Percentiles rank a stretch among this genome's conserved stretches.
Conservation (phyloP, 2,888 invertebrate species). For the Drosophila yooni region DNA sequence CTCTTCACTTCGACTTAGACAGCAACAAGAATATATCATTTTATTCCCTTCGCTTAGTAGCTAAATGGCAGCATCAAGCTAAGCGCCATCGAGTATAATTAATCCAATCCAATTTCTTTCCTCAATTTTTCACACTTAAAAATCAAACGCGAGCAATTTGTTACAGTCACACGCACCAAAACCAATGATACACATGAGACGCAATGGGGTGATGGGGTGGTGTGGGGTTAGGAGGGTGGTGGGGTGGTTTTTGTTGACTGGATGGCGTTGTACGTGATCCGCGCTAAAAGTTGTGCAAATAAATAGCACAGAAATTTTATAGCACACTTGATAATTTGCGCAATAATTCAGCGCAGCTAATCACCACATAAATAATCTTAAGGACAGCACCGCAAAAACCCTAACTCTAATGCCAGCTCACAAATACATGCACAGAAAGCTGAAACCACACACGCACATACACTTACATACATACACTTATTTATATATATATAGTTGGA, state of each 20-base stretch:
- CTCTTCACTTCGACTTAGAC: not conserved
- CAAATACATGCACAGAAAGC: constrained; percentile 8
- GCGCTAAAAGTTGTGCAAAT: constrained; percentile 65
- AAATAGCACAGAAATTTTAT: constrained; percentile 78
- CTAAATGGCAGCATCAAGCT: constrained; percentile 10
- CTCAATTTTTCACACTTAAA: constrained; percentile 59
- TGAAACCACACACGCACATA: constrained; percentile 8
- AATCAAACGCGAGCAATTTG: constrained; percentile 70
- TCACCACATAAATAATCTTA: constrained; percentile 83
- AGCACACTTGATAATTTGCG: constrained; percentile 82
- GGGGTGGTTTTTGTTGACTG: not conserved
- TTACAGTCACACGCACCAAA: constrained; percentile 54
- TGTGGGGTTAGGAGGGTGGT: not conserved
- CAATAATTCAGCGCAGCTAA: constrained; percentile 82
- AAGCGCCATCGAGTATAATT: constrained; percentile 48
- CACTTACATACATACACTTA: constrained; percentile 5
- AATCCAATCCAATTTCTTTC: constrained; percentile 53
- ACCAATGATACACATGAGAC: constrained; percentile 67
- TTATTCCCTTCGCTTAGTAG: not conserved
- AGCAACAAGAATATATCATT: not conserved
- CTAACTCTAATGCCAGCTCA: constrained; percentile 18
- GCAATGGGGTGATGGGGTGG: not conserved
- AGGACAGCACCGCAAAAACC: constrained; percentile 50
- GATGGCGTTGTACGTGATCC: constrained; percentile 43
- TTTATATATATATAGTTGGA: constrained; percentile 12